Evolutionary conservation across 2,113 vertebrate species (phyloP), one percentile per base, ranked within the genome.

Genomic region (Oceanodroma tethys): DNA sequence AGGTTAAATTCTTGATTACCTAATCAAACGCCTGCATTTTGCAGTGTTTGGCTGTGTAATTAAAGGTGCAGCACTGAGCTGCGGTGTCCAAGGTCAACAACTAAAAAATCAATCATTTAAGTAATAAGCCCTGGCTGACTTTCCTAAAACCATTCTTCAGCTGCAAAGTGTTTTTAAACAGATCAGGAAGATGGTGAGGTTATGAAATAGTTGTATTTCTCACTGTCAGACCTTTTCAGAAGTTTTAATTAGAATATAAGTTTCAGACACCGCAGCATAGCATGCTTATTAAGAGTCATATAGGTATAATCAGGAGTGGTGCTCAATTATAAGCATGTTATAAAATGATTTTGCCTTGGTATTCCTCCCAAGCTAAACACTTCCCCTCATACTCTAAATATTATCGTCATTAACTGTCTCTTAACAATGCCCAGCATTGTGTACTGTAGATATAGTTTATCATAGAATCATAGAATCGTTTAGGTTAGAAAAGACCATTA

Each of bases 21-120:
- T 95, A 95, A 94, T 91, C 86, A 95, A 95, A 95, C 82, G 95
- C 50, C 79, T 93, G 72, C 40, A 75, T 89, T 96, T 90, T 90
- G 74, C 90, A 82, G 86, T 65, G 86, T 16, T 95, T 91, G 56
- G 25, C 63, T 79, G 22, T 92, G 42, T 90, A 96, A 97, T 97
- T 96, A 95, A 95, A 96, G 48, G 56, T 90, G 71, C 45, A 95
- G 66, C 72, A 90, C 21, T 50, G 60, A 92, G 68, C 27, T 4
- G 2, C 18, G 63, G 30, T 42, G 52, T 52, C 86, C 90, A 97
- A 90, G 83, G 88, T 97, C 94, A 97, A 95, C 75, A 90, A 95
- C 71, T 72, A 62, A 67, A 87, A 90, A 87, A 95, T 94, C 74
- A 96, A 32, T 91, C 60, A 94, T 79, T 90, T 88, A 94, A 93